A percentile compares a stretch with the other conserved stretches of the same genome.
These are phyloP conservation scores for Drosophila serrata DNA, from an alignment of 1,140 invertebrate species.

Conservation along the genomic window DNA sequence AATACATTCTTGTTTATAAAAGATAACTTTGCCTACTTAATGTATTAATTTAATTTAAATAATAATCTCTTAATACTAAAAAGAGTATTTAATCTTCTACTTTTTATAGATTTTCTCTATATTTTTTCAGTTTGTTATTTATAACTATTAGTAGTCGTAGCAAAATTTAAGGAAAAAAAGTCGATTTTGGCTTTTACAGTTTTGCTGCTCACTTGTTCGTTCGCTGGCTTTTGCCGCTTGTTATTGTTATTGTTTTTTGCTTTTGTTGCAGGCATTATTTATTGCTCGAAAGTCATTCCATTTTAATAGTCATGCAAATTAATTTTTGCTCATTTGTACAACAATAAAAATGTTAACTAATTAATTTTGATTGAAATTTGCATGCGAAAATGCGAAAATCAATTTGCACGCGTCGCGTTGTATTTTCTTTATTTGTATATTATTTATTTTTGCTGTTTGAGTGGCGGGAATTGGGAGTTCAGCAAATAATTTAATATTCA, in stretches of 20 bases:
- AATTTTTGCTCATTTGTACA: conserved; percentile 84
- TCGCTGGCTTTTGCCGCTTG: conserved; percentile 21
- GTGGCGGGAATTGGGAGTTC: conserved; percentile 35
- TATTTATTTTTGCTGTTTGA: conserved; percentile 2
- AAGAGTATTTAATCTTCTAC: conserved; percentile 36
- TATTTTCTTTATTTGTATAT: conserved; percentile 21
- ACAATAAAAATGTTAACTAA: conserved; percentile 85
- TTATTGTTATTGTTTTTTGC: conserved; percentile 54
- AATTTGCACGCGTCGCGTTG: conserved; percentile 72
- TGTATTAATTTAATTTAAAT: not conserved
- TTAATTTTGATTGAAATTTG: conserved; percentile 85
- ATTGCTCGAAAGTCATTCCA: conserved; percentile 81
- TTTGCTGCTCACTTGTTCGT: conserved; percentile 42
- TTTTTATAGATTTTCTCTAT: not conserved
- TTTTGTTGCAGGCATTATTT: conserved; percentile 63
- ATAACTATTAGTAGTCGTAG: conserved; percentile 43
- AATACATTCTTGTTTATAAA: no score
- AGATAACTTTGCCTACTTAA: no score
- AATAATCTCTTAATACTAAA: not conserved
- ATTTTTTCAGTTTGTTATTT: conserved; percentile 45
- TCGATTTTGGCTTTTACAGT: conserved; percentile 64
- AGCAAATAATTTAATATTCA: conserved; percentile 41
- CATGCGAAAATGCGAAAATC: conserved; percentile 84
- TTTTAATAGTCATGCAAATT: conserved; percentile 84
- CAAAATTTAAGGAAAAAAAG: conserved; percentile 39